Evolutionary conservation across 2,797 vertebrate genomes (phyloP), one percentile per base, ranked within the genome.

Genomic region (Discoglossus pictus): DNA sequence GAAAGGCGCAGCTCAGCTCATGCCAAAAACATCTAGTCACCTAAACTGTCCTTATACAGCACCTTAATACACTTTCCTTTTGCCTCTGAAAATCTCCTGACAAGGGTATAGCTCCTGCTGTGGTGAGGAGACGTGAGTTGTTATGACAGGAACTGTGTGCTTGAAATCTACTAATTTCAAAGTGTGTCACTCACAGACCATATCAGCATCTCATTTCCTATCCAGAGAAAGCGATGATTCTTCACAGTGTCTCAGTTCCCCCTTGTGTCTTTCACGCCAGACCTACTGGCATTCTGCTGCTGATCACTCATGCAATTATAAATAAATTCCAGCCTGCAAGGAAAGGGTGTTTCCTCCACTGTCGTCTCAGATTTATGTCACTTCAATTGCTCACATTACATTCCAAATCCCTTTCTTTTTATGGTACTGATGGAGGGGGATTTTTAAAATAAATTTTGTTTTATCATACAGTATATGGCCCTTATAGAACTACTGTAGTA

Each of bases 101-200:
- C 66, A 69, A 62, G 58, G 40, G 40, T 47, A 27, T 15, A 5
- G 16, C 39, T 24, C 58, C 66, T 44, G 16, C 50, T 61, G 58
- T 17, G 58, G n/a, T 40, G 11, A 16, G 31, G 50, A 62, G 66
- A 62, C 66, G 39, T 54, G 50, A 62, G 40, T 11, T 54, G 48
- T 55, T 69, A 36, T 69, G 66, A 69, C 66, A 69, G 66, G 48
- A 44, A 47, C 50, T 61, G 66, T 69, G 66, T 69, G 66, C 50
- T 69, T 39, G 59, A 62, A 69, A 69, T 69, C 66, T 46, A 69
- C 50, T 69, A 39, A 69, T 69, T 69, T 62, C 50, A 31, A 44
- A 54, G 40, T 12, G 59, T 69, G 58, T 62, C 66, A 47, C 16
- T 69, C 66, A 55, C 17, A 39, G 58, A 4, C 56, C 56, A 13